Evolutionary conservation across 2,113 vertebrate species (phyloP), one percentile per base, ranked within the genome.

Genomic region (Scopus umbretta): DNA sequence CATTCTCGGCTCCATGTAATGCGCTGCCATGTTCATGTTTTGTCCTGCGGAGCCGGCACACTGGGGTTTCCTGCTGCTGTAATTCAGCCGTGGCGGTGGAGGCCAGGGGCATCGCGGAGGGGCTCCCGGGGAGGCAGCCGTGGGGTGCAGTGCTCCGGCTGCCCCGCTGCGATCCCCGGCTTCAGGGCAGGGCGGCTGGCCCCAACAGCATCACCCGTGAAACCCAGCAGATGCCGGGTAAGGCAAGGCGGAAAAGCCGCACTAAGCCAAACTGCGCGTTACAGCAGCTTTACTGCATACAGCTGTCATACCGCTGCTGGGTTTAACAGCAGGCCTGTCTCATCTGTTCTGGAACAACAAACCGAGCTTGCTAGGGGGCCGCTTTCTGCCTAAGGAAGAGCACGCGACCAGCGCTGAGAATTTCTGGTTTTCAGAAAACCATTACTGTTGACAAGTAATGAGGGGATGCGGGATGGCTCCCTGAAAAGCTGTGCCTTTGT

Each of bases 401-500:
- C 5, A 0, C 0, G 0, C 6, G 3, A 32, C 47, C 34, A 45
- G 18, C 2, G 4, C 61, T 58, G 56, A 40, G 80, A 42, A 74
- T 42, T 87, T 53, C 59, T 78, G 25, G 5, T 27, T 88, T 80
- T 73, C 84, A 29, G n/a, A n/a, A n/a, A n/a, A n/a, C n/a, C n/a
- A n/a, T n/a, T n/a, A n/a, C n/a, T n/a, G 4, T 34, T 4, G 1
- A 32, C 14, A 38, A 34, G 11, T 26, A 65, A 68, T 6, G 26
- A 65, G 23, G 1, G 1, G 23, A 40, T 36, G 8, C 45, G 56
- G 45, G 30, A 43, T 1, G 1, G 55, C 34, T 11, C 50, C 43
- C 55, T 66, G 65, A 29, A 43, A 81, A 70, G 50, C 10, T 62
- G 38, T 38, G 38, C 30, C 20, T 80, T 52, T 58, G 68, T 34